These are phyloP conservation scores for Aurelia aurita DNA, from an alignment of 30 jellyfish, hydroid and myxozoan genomes.

Conservation along the genomic window DNA sequence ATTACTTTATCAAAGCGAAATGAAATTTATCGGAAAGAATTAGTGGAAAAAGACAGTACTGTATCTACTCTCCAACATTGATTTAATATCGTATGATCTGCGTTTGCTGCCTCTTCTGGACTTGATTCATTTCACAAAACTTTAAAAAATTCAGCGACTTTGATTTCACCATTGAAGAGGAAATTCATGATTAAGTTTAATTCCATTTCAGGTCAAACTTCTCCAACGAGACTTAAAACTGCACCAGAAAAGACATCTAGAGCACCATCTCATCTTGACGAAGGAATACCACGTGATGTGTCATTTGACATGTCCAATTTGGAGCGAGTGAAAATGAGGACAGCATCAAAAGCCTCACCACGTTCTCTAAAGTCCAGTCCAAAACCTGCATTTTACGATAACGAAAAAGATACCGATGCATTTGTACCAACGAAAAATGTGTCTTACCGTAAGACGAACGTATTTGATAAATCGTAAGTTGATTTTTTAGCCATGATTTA, in stretches of 20 bases:
- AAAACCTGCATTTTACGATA: background rate
- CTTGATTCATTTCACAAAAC: no score
- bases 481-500: background rate
- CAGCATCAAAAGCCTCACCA: slow-evolving; percentile 32
- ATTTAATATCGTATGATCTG: no score
- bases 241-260: slow-evolving; percentile 45
- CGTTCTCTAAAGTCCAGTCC: slow-evolving; percentile 14
- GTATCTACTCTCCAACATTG: no score
- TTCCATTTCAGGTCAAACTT: slow-evolving; percentile 10
- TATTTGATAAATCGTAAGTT: slow-evolving; percentile 54
- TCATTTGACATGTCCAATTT: slow-evolving; percentile 21
- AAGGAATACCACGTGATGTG: slow-evolving; percentile 8
- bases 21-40: no score
- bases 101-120: no score
- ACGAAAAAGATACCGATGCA: slow-evolving; percentile 6
- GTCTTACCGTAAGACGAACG: background rate
- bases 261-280: background rate
- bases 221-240: slow-evolving; percentile 66
- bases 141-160: no score
- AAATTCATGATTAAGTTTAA: no score
- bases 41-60: no score
- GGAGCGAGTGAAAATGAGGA: background rate
- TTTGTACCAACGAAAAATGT: slow-evolving; percentile 36
- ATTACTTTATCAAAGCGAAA: no score
- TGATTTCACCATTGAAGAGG: no score